Evolutionary conservation across 2,113 vertebrate genomes (phyloP).

Genomic region (Dissostichus mawsoni): DNA sequence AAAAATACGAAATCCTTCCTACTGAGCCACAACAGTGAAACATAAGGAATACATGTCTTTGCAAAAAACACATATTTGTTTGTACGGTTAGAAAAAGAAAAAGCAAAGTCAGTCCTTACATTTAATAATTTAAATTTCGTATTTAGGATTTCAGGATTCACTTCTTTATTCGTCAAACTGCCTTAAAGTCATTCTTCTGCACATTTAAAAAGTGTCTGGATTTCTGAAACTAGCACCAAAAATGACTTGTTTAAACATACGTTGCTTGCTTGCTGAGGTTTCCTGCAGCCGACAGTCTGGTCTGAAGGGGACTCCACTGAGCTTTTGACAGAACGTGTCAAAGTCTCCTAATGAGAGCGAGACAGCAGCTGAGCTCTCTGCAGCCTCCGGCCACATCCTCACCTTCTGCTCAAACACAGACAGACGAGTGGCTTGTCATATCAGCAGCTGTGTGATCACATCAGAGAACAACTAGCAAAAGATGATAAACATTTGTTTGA

Average conservation of each 20-base stretch:
- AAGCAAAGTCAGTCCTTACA: too few relatives aligned
- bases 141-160: neutral
- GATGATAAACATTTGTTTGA: too few relatives aligned
- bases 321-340: constrained; percentile 27
- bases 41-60: too few relatives aligned
- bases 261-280: neutral
- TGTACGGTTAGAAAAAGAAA: too few relatives aligned
- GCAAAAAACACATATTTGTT: too few relatives aligned
- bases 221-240: neutral
- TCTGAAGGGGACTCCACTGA: neutral
- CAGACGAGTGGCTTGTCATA: neutral
- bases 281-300: constrained; percentile 2
- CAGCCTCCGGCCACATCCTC: neutral
- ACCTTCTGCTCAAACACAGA: neutral
- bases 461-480: neutral
- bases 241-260: neutral
- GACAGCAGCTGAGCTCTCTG: constrained; percentile 20
- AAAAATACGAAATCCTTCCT: neutral
- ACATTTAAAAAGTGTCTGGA: neutral
- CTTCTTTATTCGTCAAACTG: neutral
- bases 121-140: too few relatives aligned
- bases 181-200: too few relatives aligned
- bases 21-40: too few relatives aligned
- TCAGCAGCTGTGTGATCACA: neutral
- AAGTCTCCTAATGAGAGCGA: constrained; percentile 12